Percentiles rank a stretch among this genome's conserved stretches.
Conservation (phyloP, 1,140 invertebrate genomes). For the Saccostrea cuccullata region DNA sequence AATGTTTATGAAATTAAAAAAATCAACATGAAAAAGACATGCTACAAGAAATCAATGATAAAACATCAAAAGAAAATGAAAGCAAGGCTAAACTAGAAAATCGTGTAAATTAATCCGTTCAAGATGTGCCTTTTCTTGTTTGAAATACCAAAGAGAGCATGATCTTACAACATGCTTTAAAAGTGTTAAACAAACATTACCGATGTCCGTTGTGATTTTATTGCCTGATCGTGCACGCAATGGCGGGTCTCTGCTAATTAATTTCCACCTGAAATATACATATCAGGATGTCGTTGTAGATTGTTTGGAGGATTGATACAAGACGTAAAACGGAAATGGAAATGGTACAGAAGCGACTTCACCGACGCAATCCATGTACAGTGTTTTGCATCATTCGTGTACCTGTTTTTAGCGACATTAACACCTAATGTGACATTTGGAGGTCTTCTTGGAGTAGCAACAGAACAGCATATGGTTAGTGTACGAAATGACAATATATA, state of each 20-base stretch:
- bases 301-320: constrained; percentile 92
- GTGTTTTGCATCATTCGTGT: constrained; percentile 97
- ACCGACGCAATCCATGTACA: constrained; percentile 94
- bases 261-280: constrained; percentile 22
- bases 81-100: background rate
- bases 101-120: background rate
- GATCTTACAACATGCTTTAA: background rate
- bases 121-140: too few species aligned
- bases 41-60: background rate
- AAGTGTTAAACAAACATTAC: background rate
- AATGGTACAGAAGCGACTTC: constrained; percentile 86
- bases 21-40: background rate
- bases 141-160: background rate
- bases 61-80: background rate
- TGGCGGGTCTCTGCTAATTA: background rate
- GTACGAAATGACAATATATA: background rate
- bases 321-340: constrained; percentile 94
- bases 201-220: background rate
- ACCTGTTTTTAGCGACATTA: constrained; percentile 98
- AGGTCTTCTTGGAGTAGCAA: constrained; percentile 95
- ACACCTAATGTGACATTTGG: constrained; percentile 99
- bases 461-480: constrained; percentile 92
- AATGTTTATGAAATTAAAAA: constrained; percentile 1
- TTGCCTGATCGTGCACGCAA: background rate
- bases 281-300: constrained; percentile 69